Conservation (phyloP, 2,888 invertebrate genomes). For the Callyntrura sp. region DNA sequence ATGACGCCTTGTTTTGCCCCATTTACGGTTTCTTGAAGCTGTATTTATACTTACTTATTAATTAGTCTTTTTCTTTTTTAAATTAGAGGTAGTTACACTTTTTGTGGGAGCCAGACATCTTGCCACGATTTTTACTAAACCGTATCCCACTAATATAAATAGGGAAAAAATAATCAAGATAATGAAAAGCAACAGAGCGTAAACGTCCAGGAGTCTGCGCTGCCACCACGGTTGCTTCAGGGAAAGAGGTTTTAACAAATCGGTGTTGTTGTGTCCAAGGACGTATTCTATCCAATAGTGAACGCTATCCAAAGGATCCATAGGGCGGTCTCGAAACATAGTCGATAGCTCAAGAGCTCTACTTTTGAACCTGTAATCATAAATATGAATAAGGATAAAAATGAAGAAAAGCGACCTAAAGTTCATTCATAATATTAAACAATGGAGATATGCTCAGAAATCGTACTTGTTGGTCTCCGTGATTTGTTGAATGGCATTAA, state of each 20-base stretch:
- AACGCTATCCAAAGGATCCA: slow-evolving; percentile 54
- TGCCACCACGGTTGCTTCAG: slow-evolving; percentile 73
- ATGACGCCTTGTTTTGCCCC: no score
- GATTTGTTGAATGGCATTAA: background rate
- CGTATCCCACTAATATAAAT: no score
- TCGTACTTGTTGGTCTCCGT: background rate
- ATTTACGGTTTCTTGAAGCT: no score
- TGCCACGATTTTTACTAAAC: no score
- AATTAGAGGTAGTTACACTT: no score
- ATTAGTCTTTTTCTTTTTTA: no score
- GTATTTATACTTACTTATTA: no score
- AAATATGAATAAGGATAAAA: no score
- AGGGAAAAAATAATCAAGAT: background rate
- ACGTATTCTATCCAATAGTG: slow-evolving; percentile 68
- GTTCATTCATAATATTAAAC: background rate
- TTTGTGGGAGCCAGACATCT: no score
- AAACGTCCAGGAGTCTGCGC: slow-evolving; percentile 69
- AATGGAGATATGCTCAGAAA: no score
- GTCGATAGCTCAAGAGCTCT: background rate
- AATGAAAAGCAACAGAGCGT: background rate
- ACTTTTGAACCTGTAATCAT: no score
- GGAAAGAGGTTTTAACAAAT: slow-evolving; percentile 60
- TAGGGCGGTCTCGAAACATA: slow-evolving; percentile 54
- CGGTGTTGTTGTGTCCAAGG: slow-evolving; percentile 63
- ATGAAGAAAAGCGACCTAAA: no score